Conservation (phyloP, 2,113 vertebrate genomes). For the Pedionomus torquatus region DNA sequence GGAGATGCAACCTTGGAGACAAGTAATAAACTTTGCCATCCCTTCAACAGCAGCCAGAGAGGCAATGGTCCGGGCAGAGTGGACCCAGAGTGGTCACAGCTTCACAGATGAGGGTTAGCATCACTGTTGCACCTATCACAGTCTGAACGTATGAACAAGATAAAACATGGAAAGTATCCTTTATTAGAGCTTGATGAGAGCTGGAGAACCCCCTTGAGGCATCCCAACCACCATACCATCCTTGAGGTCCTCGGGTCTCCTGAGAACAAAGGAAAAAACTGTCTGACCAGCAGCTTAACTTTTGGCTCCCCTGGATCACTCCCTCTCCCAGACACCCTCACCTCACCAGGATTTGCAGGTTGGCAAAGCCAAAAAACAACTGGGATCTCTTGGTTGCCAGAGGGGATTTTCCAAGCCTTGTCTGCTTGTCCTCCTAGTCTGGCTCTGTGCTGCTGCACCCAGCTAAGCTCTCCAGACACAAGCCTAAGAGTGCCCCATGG, state of each 20-base stretch:
- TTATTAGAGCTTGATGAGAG: background rate
- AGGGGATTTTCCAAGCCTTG: background rate
- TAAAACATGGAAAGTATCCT: background rate
- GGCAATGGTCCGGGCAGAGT: background rate
- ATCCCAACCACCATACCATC: background rate
- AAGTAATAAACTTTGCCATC: fast-evolving
- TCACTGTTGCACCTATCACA: fast-evolving
- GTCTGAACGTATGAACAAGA: background rate
- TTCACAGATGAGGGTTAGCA: background rate
- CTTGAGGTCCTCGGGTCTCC: background rate
- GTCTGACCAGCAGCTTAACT: background rate
- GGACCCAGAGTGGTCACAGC: fast-evolving
- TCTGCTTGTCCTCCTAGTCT: background rate
- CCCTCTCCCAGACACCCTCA: background rate
- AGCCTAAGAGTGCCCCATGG: background rate
- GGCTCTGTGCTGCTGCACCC: background rate
- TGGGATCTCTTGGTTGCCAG: fast-evolving
- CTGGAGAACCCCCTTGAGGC: background rate
- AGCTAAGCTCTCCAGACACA: background rate
- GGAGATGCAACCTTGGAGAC: background rate
- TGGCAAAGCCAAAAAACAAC: background rate
- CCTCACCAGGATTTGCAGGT: background rate
- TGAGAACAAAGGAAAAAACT: background rate
- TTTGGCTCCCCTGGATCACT: background rate
- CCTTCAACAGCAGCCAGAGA: background rate